Evolutionary conservation across 2,888 invertebrate species (phyloP).

Genomic region (Ophonus ardosiacus): DNA sequence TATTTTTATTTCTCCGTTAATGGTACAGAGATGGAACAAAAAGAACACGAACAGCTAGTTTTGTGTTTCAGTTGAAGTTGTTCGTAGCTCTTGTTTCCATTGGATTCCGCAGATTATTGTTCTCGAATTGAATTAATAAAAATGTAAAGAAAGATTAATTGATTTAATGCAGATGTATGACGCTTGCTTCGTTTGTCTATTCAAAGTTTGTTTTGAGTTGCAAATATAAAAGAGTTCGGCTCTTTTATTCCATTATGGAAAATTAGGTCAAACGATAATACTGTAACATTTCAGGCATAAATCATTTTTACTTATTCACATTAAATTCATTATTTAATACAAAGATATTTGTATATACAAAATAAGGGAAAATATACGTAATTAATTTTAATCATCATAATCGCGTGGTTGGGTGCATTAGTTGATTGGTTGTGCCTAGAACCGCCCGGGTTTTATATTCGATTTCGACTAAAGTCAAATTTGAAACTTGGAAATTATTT

Average conservation of each 20-base stretch:
- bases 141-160: conserved; percentile 44
- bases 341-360: not conserved
- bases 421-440: too few species aligned
- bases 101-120: conserved; percentile 29
- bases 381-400: not conserved
- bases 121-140: conserved; percentile 22
- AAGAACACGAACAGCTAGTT: not conserved
- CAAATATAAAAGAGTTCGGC: conserved; percentile 21
- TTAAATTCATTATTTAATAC: not conserved
- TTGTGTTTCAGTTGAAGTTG: not conserved
- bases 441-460: too few species aligned
- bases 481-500: too few species aligned
- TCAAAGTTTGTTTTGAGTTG: conserved; percentile 27
- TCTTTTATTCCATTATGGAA: conserved; percentile 18
- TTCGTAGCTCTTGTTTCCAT: not conserved
- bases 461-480: too few species aligned
- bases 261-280: conserved; percentile 17
- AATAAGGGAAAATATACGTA: not conserved
- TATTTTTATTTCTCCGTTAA: conserved; percentile 47
- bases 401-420: too few species aligned
- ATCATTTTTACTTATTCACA: not conserved
- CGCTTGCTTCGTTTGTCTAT: conserved; percentile 16
- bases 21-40: conserved; percentile 32
- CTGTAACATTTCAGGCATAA: not conserved
- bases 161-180: conserved; percentile 36